These are phyloP conservation scores for Chaenocephalus aceratus DNA, from an alignment of 2,113 vertebrate genomes.

Conservation along the genomic window DNA sequence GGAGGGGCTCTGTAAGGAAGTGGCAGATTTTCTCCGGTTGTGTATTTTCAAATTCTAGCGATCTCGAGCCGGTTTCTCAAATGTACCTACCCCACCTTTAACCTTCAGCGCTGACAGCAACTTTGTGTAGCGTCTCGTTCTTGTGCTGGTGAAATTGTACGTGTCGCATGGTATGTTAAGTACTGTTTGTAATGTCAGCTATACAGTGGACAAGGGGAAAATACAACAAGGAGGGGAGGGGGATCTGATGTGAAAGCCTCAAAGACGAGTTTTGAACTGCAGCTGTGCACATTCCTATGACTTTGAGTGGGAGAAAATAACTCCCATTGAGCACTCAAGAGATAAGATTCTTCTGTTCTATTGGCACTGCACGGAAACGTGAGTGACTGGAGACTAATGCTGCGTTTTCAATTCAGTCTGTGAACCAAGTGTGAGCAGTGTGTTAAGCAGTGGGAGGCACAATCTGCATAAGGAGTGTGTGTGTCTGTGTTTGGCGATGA, in stretches of 20 bases:
- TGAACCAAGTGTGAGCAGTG: constrained; percentile 14
- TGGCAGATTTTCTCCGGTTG: too few relatives aligned
- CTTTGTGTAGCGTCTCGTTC: constrained; percentile 36
- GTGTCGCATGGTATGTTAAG: constrained; percentile 52
- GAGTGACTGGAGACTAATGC: constrained; percentile 42
- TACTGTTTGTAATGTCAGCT: constrained; percentile 42
- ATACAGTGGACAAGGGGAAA: constrained; percentile 17
- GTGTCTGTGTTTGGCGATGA: background rate
- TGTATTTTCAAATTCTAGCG: too few relatives aligned
- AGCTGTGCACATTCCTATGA: constrained; percentile 66
- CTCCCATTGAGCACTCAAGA: constrained; percentile 50
- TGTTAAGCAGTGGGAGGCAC: constrained; percentile 3
- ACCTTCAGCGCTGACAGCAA: constrained; percentile 53
- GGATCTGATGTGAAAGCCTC: constrained; percentile 45
- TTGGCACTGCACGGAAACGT: constrained; percentile 35
- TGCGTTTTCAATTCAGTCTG: background rate
- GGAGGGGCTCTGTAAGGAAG: too few relatives aligned
- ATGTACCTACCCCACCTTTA: too few relatives aligned
- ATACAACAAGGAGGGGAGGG: constrained; percentile 9
- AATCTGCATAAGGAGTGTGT: background rate
- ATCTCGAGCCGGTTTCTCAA: too few relatives aligned
- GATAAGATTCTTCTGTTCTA: constrained; percentile 60
- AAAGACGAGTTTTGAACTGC: constrained; percentile 56
- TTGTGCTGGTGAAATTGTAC: constrained; percentile 48
- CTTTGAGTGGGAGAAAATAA: constrained; percentile 58